phyloP scores from a whole-genome alignment of 2,888 invertebrate species.

The Xestia xanthographa region DNA sequence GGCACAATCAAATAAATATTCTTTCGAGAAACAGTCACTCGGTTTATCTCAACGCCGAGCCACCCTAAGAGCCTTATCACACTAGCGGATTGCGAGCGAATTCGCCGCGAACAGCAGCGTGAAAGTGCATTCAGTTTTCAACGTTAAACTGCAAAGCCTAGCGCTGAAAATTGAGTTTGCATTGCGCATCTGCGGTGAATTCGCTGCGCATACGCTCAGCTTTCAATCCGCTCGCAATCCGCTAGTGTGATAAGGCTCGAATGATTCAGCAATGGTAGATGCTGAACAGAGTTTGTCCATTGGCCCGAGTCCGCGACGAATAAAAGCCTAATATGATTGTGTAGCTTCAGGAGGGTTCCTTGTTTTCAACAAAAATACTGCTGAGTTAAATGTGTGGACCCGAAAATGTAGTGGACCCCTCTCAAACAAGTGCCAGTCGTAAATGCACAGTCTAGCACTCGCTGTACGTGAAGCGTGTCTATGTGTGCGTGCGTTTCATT shows the following conservation, averaged over 20 bases:
- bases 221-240: too few relatives aligned
- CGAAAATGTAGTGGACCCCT: neutral
- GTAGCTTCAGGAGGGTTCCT: neutral
- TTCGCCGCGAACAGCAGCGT: too few relatives aligned
- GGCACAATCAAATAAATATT: neutral
- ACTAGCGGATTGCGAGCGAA: too few relatives aligned
- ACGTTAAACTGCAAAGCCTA: too few relatives aligned
- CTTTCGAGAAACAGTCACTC: neutral
- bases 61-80: too few relatives aligned
- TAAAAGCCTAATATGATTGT: neutral
- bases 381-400: neutral
- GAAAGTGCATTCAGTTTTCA: too few relatives aligned
- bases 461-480: neutral
- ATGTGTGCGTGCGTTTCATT: neutral
- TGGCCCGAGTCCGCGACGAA: neutral
- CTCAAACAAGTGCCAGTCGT: neutral
- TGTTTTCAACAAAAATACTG: neutral
- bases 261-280: neutral
- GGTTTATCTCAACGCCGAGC: neutral
- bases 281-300: neutral
- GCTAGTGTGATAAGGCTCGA: too few relatives aligned
- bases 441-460: neutral
- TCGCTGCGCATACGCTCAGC: too few relatives aligned
- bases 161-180: too few relatives aligned
- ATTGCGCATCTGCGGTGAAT: too few relatives aligned